Evolutionary conservation across 2,797 vertebrate species (phyloP).

Genomic region (Myotis planiceps): DNA sequence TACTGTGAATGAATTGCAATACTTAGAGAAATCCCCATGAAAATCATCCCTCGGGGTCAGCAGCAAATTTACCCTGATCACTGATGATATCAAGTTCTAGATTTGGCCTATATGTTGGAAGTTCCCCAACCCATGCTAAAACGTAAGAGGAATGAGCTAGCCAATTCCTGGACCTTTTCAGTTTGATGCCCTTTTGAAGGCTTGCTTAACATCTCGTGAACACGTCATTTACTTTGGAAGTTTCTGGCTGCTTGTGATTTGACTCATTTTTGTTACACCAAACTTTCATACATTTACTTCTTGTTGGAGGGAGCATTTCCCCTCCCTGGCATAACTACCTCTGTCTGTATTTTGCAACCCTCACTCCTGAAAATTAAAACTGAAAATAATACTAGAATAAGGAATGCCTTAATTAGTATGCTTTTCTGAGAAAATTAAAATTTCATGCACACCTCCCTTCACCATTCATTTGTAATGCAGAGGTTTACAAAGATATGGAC

Average conservation of each 20-base stretch:
- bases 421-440: constrained; percentile 29
- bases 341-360: not conserved
- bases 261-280: constrained; percentile 34
- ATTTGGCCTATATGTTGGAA: not conserved
- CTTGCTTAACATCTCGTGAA: not conserved
- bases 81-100: not conserved
- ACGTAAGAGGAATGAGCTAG: not conserved
- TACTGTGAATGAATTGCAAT: not conserved
- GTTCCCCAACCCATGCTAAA: not conserved
- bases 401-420: not conserved
- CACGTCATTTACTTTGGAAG: not conserved
- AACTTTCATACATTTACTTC: not conserved
- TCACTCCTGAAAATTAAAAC: constrained; percentile 54
- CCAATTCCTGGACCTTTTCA: not conserved
- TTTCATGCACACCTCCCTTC: not conserved
- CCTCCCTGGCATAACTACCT: not conserved
- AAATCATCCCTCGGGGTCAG: not conserved
- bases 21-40: not conserved
- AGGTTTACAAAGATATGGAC: not conserved
- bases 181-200: not conserved
- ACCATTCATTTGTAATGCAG: not conserved
- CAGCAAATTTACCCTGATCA: not conserved
- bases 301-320: constrained; percentile 18
- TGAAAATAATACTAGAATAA: constrained; percentile 24
- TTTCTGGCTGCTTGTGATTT: constrained; percentile 18